Base-by-base conservation (phyloP, 92 coral and sea anemone species). In the Epizoanthus ramosus region DNA sequence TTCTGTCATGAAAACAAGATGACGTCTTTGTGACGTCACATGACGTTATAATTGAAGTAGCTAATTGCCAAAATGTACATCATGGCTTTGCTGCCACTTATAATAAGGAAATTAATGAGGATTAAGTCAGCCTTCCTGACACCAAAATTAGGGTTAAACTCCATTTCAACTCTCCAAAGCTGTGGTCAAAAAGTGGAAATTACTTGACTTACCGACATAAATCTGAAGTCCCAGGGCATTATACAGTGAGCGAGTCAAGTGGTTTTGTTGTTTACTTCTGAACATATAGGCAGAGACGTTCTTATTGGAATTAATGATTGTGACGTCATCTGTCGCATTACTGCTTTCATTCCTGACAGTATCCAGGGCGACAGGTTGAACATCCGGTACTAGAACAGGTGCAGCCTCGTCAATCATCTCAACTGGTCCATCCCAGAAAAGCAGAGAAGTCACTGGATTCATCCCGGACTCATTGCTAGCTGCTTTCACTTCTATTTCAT, bases 361-460 rank as follows among this genome's bases (percentile, higher is more conserved):
- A 57, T 57, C 14, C 21, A 15, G 61, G 2, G 18, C 14, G 61
- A 17, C 17, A n/a, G 14, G 19, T 57, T 15, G 61, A n/a, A 15
- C 14, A 6, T n/a, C 4, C 5, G 19, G 21, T n/a, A 3, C 61
- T 15, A 19, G 61, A 15, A 15, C 21, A 57, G 61, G 61, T 3
- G 61, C 21, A n/a, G 61, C 21, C 21, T 57, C 61, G 18, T 57
- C 61, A 57, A 57, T 57, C 17, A 15, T n/a, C 61, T 57, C 21
- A 57, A 57, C 61, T 57, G 61, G 61, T 15, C 61, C 61, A 57
- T 57, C 61, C 61, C 61, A 57, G 61, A 57, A 57, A 10, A 57
- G 17, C 17, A 57, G 3, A 57, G 61, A 57, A 4, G 61, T 57
- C 9, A 57, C 61, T 6, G 61, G 61, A 15, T 57, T 6, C 61